A percentile compares a stretch with the other conserved stretches of the same genome.
phyloP scores from a whole-genome alignment of 2,888 invertebrate species.

The Aproaerema taeniolella region DNA sequence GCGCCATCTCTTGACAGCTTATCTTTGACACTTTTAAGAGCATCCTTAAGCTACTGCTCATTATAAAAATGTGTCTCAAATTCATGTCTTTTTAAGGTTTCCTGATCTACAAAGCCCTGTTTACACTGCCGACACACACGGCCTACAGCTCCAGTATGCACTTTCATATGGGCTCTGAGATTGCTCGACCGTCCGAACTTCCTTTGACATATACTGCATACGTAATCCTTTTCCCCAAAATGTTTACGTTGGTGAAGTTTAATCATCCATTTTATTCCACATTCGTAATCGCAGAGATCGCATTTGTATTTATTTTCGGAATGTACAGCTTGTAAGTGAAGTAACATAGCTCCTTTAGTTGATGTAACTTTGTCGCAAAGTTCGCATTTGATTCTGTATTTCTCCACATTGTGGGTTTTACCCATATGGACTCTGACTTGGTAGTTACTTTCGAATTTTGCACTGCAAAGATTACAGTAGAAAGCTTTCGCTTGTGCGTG shows the following conservation, averaged over 20 bases:
- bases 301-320: conserved; percentile 45
- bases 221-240: conserved; percentile 63
- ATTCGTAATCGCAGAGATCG: conserved; percentile 51
- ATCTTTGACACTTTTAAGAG: too few species aligned
- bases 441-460: conserved; percentile 39
- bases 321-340: conserved; percentile 72
- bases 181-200: conserved; percentile 74
- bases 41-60: too few species aligned
- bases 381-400: conserved; percentile 52
- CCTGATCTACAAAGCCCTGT: conserved; percentile 40
- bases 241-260: conserved; percentile 67
- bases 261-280: conserved; percentile 49
- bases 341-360: conserved; percentile 70
- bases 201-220: conserved; percentile 74
- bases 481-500: conserved; percentile 38
- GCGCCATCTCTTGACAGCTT: too few species aligned
- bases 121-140: conserved; percentile 50
- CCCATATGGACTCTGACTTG: conserved; percentile 57
- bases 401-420: conserved; percentile 54
- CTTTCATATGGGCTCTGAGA: conserved; percentile 52
- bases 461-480: conserved; percentile 44
- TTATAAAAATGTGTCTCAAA: conserved; percentile 37
- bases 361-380: conserved; percentile 57
- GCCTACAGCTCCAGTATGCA: conserved; percentile 49
- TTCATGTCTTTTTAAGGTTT: conserved; percentile 38